Conservation (phyloP, 2,888 invertebrate genomes). For the Microctonus aethiopoides region DNA sequence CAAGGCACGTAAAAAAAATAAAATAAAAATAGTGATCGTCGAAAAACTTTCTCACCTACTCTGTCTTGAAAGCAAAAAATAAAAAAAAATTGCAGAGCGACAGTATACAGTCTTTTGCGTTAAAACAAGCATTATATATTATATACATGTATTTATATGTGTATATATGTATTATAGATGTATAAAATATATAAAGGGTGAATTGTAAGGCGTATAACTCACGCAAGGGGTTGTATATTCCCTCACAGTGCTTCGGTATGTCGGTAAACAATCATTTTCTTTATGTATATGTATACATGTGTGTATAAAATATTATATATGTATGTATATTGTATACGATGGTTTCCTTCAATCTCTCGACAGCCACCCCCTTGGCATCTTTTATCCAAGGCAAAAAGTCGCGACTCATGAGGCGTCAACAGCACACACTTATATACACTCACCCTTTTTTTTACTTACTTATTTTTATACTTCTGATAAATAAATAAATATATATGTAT, state of each 20-base stretch:
- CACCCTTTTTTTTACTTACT: conserved; percentile 21
- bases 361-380: conserved; percentile 28
- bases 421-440: conserved; percentile 28
- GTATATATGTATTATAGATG: background rate
- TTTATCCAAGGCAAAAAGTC: conserved; percentile 33
- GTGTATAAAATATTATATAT: no score
- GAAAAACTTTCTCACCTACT: conserved; percentile 4
- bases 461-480: background rate
- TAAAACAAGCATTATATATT: background rate
- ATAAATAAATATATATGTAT: no score
- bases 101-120: background rate
- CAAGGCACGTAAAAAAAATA: conserved; percentile 2
- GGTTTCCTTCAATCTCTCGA: conserved; percentile 20
- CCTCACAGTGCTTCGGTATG: conserved; percentile 29
- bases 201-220: background rate
- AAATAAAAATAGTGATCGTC: background rate
- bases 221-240: conserved; percentile 22
- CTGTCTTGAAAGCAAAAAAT: background rate
- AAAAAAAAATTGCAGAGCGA: background rate
- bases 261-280: conserved; percentile 36
- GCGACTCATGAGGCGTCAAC: conserved; percentile 32
- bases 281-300: conserved; percentile 14
- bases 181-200: background rate
- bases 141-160: background rate
- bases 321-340: background rate